Evolutionary conservation across 2,113 vertebrate genomes (phyloP), one percentile per base, ranked within the genome.

Genomic region (Crotalus tigris): DNA sequence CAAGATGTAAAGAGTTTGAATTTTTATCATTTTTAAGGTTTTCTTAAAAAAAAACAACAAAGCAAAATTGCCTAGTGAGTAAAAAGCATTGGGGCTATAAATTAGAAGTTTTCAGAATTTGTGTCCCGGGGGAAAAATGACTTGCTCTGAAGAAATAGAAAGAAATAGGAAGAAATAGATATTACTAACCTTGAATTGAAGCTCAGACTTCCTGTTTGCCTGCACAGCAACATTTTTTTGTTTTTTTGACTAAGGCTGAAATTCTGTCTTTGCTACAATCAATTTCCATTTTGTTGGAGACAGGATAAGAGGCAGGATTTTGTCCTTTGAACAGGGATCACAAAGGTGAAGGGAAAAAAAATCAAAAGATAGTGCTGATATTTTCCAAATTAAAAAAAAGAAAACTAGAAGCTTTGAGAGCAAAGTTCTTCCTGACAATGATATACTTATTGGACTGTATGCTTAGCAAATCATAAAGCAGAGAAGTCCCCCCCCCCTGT

Each of bases 361-460:
- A 93, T 93, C 89, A 90, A 90, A 51, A 93, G 88, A 86, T 54
- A 54, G 57, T 44, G 21, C 88, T 91, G 87, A 92, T 0, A 0
- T 87, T 64, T n/a, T 93, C 29, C 2, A 59, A 88, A 81, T 59
- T 94, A 89, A 95, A 94, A 91, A 89, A n/a, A 49, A 87, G 49
- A 88, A 88, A 93, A 64, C 26, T 39, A 8, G 75, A 44, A 49
- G 46, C 46, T 90, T 12, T 39, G 15, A 86, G 12, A 93, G 13
- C 61, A 93, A 92, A 61, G 81, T 49, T 89, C 92, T 93, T 87
- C 33, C 64, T 94, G 54, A 93, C 59, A 93, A 17, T 94, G 93
- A 93, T 92, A 4, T 3, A 90, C 61, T 90, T 5, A 90, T 75
- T 90, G 26, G 10, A 93, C 4, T 69, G 49, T 92, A 55, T 92